Evolutionary conservation across 2,797 vertebrate genomes (phyloP).

Genomic region (Molossus molossus): DNA sequence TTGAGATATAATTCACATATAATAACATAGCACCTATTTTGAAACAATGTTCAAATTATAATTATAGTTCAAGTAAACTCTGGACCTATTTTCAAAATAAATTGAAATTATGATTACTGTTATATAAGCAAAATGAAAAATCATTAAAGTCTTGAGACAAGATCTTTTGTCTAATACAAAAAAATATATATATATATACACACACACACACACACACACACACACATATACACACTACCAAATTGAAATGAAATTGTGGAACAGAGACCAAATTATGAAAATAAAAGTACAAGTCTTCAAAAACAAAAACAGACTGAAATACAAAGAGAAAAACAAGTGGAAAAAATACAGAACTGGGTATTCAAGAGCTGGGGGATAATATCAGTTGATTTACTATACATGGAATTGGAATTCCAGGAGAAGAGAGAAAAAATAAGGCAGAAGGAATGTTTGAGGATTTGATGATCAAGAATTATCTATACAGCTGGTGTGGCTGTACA

Average conservation of each 20-base stretch:
- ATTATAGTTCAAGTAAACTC: slow-evolving; percentile 28
- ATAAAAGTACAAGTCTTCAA: not conserved
- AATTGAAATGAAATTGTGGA: slow-evolving; percentile 36
- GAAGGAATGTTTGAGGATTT: slow-evolving; percentile 41
- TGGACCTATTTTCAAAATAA: slow-evolving; percentile 40
- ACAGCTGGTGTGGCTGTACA: not conserved
- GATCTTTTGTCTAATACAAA: not conserved
- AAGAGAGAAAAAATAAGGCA: slow-evolving; percentile 28
- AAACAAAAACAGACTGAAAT: slow-evolving; percentile 26
- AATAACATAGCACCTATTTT: not conserved
- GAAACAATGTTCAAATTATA: slow-evolving; percentile 37
- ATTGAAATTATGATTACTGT: not conserved
- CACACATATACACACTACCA: not conserved
- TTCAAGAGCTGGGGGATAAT: not conserved
- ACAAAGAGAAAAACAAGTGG: not conserved
- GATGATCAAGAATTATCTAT: not conserved
- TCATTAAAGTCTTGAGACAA: not conserved
- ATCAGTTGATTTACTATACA: not conserved
- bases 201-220: too few relatives aligned
- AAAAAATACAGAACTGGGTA: not conserved
- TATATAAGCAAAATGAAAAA: not conserved
- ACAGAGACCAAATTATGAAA: slow-evolving; percentile 29
- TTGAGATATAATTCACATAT: not conserved
- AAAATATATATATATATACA: not conserved
- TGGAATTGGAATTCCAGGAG: slow-evolving; percentile 22